Evolutionary conservation across 2,113 vertebrate species (phyloP).

Genomic region (Poeciliopsis occidentalis): DNA sequence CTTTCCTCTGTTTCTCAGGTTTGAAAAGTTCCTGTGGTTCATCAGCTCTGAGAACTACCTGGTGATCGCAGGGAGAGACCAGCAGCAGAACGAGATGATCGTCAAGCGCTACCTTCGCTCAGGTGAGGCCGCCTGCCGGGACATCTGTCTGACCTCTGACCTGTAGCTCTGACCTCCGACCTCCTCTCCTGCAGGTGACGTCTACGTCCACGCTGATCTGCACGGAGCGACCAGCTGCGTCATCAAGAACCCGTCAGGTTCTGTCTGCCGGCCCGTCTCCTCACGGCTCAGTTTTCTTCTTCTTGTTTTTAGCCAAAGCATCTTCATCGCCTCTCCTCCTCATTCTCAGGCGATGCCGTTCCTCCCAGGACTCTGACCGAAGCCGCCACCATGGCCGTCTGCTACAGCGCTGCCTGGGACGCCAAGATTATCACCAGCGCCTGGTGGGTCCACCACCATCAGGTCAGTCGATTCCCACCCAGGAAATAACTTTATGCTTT

Average conservation of each 20-base stretch:
- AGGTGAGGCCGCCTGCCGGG: conserved; percentile 70
- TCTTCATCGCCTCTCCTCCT: not conserved
- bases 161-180: not conserved
- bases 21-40: conserved; percentile 99
- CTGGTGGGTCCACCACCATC: conserved; percentile 98
- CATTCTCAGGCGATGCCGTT: conserved; percentile 81
- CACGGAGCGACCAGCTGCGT: conserved; percentile 97
- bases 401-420: conserved; percentile 98
- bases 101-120: conserved; percentile 92
- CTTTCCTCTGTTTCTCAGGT: conserved; percentile 78
- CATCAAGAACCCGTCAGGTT: conserved; percentile 95
- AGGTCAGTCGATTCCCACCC: conserved; percentile 80
- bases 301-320: not conserved
- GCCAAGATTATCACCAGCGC: conserved; percentile 96
- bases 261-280: not conserved
- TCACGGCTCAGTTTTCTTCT: not conserved
- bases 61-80: conserved; percentile 94
- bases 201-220: conserved; percentile 96
- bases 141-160: too few species aligned
- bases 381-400: conserved; percentile 94
- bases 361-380: conserved; percentile 93
- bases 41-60: conserved; percentile 98
- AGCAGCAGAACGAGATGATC: conserved; percentile 98
- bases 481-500: too few species aligned
- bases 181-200: conserved; percentile 82